A percentile compares a stretch with the other conserved stretches of the same genome.
Evolutionary conservation across 2,888 invertebrate species (phyloP).

Genomic region (Dicyrtoma fusca): DNA sequence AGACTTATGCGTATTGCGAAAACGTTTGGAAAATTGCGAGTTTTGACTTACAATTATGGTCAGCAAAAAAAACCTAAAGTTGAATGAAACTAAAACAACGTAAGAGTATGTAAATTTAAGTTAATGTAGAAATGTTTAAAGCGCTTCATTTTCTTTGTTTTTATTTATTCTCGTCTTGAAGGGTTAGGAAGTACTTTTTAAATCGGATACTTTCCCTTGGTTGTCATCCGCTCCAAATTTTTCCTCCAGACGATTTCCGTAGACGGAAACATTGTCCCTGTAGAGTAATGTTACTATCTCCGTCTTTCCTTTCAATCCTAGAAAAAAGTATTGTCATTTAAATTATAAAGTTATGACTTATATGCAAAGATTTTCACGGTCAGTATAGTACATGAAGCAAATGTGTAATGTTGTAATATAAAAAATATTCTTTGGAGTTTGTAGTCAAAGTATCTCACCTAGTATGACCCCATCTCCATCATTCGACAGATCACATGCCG

Average conservation of each 20-base stretch:
- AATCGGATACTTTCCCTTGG: slow-evolving; percentile 51
- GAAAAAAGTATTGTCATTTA: slow-evolving; percentile 5
- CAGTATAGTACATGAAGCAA: too few relatives aligned
- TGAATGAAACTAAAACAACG: neutral
- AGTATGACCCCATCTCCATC: slow-evolving; percentile 71
- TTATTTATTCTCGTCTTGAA: neutral
- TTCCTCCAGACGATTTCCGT: slow-evolving; percentile 47
- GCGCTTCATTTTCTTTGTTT: slow-evolving; percentile 8
- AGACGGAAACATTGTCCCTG: slow-evolving; percentile 43
- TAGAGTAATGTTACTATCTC: slow-evolving; percentile 49
- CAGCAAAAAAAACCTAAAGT: too few relatives aligned
- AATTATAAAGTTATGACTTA: neutral
- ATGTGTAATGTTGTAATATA: too few relatives aligned
- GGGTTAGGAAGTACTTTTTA: slow-evolving; percentile 41
- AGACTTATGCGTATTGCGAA: too few relatives aligned
- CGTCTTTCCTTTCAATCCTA: slow-evolving; percentile 49
- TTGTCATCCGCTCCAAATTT: slow-evolving; percentile 50
- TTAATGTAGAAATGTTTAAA: slow-evolving; percentile 16
- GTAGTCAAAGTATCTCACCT: slow-evolving; percentile 40
- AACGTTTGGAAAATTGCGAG: too few relatives aligned
- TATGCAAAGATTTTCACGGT: too few relatives aligned
- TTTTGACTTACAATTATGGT: too few relatives aligned
- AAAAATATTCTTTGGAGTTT: too few relatives aligned
- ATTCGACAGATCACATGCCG: slow-evolving; percentile 75
- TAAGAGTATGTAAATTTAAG: too few relatives aligned